phyloP scores from a whole-genome alignment of 2,888 invertebrate species.

The Diabrotica balteata region DNA sequence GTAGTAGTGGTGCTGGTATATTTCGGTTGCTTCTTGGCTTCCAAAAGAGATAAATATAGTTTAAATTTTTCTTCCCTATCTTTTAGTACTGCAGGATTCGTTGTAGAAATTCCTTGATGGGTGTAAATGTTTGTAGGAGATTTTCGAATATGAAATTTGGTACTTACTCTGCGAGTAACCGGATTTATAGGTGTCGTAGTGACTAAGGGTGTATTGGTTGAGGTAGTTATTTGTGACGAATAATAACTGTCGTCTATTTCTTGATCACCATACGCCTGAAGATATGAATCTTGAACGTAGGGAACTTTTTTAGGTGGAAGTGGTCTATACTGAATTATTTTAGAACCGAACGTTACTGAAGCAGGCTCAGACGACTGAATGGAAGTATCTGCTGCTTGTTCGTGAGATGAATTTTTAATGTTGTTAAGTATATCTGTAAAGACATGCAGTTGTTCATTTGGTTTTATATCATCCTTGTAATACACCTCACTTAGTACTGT shows the following conservation, averaged over 20 bases:
- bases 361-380: slow-evolving; percentile 37
- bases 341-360: background rate
- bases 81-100: slow-evolving; percentile 1
- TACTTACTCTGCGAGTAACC: slow-evolving; percentile 10
- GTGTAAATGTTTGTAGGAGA: background rate
- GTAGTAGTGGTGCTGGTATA: background rate
- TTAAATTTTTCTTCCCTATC: slow-evolving; percentile 20
- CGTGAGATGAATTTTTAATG: slow-evolving; percentile 54
- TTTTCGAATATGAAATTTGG: background rate
- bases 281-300: slow-evolving; percentile 27
- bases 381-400: slow-evolving; percentile 21
- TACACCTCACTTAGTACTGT: slow-evolving; percentile 54
- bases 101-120: background rate
- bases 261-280: slow-evolving; percentile 31
- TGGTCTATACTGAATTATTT: background rate
- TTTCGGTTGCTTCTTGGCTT: slow-evolving; percentile 16
- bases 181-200: slow-evolving; percentile 36
- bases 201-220: slow-evolving; percentile 29
- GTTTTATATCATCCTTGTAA: slow-evolving; percentile 58
- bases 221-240: slow-evolving; percentile 8
- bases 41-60: slow-evolving; percentile 21
- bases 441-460: slow-evolving; percentile 59
- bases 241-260: slow-evolving; percentile 25
- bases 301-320: background rate
- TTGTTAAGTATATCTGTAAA: slow-evolving; percentile 64